Percentiles rank a stretch among this genome's conserved stretches.
These are phyloP conservation scores for Bicyclus anynana DNA, from an alignment of 1,140 invertebrate species.

Conservation along the genomic window DNA sequence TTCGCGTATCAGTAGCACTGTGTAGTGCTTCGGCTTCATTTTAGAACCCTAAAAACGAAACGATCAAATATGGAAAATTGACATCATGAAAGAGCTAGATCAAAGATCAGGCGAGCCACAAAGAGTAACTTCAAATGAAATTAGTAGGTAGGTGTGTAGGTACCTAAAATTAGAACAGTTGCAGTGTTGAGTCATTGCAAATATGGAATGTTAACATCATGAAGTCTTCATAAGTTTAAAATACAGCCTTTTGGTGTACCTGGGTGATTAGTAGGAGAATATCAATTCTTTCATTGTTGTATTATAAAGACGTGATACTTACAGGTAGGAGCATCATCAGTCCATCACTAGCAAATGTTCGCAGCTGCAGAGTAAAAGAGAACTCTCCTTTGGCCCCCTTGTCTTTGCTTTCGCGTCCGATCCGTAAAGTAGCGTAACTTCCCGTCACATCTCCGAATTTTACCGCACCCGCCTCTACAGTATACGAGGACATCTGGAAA, in stretches of 20 bases:
- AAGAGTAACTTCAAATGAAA: too few relatives aligned
- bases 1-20: constrained; percentile 84
- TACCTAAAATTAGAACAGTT: too few relatives aligned
- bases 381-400: constrained; percentile 67
- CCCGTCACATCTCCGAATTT: constrained; percentile 90
- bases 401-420: constrained; percentile 5
- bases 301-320: constrained; percentile 49
- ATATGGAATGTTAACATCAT: too few relatives aligned
- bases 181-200: too few relatives aligned
- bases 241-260: too few relatives aligned
- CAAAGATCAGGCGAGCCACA: too few relatives aligned
- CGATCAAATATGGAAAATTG: background rate
- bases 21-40: constrained; percentile 83
- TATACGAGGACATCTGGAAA: constrained; percentile 83
- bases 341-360: constrained; percentile 92
- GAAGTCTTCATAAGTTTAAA: too few relatives aligned
- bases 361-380: constrained; percentile 87
- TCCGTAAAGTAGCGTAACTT: constrained; percentile 85
- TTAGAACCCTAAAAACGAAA: constrained; percentile 78
- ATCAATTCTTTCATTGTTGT: too few relatives aligned
- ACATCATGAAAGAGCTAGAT: too few relatives aligned
- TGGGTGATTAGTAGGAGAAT: too few relatives aligned
- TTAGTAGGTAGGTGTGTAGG: too few relatives aligned
- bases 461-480: constrained; percentile 86
- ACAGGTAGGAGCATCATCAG: constrained; percentile 87